phyloP scores from a whole-genome alignment of 1,140 invertebrate species.

The Nomia melanderi region DNA sequence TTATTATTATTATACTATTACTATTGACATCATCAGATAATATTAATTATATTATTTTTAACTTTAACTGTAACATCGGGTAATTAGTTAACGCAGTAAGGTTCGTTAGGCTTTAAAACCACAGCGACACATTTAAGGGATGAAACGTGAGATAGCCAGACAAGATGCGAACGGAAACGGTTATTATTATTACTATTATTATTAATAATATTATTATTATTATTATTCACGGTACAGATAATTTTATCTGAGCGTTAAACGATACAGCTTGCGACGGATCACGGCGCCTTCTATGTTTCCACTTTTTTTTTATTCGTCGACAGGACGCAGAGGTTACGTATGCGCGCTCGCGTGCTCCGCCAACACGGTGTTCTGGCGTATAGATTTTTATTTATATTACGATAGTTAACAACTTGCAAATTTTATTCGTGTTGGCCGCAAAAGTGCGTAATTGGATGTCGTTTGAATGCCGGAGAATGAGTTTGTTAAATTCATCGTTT shows the following conservation, averaged over 20 bases:
- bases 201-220: neutral
- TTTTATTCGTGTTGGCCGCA: slow-evolving; percentile 10
- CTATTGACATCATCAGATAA: slow-evolving; percentile 62
- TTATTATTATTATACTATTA: slow-evolving; percentile 62
- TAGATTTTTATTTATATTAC: neutral
- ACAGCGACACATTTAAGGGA: slow-evolving; percentile 13
- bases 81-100: slow-evolving; percentile 64
- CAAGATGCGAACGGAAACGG: slow-evolving; percentile 31
- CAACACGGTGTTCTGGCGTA: slow-evolving; percentile 7
- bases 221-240: slow-evolving; percentile 61
- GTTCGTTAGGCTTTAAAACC: slow-evolving; percentile 57
- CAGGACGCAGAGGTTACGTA: neutral
- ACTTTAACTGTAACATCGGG: slow-evolving; percentile 72
- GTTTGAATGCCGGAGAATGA: neutral
- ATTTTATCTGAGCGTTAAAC: slow-evolving; percentile 73
- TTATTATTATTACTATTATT: slow-evolving; percentile 46
- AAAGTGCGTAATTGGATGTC: neutral
- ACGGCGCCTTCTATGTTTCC: slow-evolving; percentile 46
- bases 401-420: slow-evolving; percentile 4
- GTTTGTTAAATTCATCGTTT: neutral
- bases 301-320: slow-evolving; percentile 24
- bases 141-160: slow-evolving; percentile 4
- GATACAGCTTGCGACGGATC: slow-evolving; percentile 26
- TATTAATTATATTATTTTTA: slow-evolving; percentile 72
- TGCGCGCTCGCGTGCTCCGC: neutral